Conservation (phyloP, 37 sponge, comb jelly and placozoan genomes). For the Chondrilla cf. caribensis region DNA sequence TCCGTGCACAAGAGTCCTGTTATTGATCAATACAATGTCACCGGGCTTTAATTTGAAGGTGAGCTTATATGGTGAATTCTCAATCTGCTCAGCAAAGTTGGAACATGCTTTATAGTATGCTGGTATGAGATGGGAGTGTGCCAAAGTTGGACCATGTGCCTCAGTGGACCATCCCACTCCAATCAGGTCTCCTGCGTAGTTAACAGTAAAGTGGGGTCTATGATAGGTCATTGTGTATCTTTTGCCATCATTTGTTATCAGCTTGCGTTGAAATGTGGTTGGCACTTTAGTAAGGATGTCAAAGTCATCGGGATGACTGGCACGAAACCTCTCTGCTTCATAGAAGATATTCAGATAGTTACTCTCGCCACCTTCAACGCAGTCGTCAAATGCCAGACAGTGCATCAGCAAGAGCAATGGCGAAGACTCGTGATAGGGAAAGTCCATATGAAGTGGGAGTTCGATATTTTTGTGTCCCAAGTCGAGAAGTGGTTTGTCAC, state of each 20-base stretch:
- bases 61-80: background rate
- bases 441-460: background rate
- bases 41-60: background rate
- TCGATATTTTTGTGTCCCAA: background rate
- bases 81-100: background rate
- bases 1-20: background rate
- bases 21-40: background rate
- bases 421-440: background rate
- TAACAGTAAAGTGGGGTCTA: background rate
- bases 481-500: background rate
- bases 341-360: constrained; percentile 40
- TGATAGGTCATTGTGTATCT: background rate
- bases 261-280: constrained; percentile 40
- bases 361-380: constrained; percentile 64
- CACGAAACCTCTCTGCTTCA: constrained; percentile 55
- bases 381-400: constrained; percentile 16
- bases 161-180: background rate
- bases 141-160: background rate
- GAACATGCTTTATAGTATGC: constrained; percentile 3
- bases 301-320: constrained; percentile 46
- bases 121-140: background rate
- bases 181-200: background rate
- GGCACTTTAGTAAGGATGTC: constrained; percentile 50
- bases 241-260: background rate
- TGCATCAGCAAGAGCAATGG: background rate